phyloP scores from a whole-genome alignment of 1,140 invertebrate species.

The Camponotus vicinus region DNA sequence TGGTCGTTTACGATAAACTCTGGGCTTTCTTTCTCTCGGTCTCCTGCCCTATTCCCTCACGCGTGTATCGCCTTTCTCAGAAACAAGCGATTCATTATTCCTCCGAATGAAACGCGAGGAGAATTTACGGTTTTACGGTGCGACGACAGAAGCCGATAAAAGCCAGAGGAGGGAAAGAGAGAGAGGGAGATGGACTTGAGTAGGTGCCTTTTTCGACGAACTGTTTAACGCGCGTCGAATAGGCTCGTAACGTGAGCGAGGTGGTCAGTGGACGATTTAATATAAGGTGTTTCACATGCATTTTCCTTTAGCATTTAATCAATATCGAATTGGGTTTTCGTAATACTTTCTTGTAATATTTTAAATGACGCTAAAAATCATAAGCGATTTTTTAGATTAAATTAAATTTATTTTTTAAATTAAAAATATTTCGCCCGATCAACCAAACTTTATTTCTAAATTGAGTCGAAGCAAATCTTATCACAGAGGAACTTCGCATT shows the following conservation, averaged over 20 bases:
- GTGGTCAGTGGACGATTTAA: neutral
- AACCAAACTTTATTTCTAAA: neutral
- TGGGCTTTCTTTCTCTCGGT: neutral
- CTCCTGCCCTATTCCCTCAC: neutral
- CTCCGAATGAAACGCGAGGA: conserved; percentile 61
- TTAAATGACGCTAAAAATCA: neutral
- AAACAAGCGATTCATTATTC: conserved; percentile 72
- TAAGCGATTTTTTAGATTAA: neutral
- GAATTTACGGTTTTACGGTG: conserved; percentile 67
- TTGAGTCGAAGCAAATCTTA: neutral
- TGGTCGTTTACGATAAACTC: conserved; percentile 58
- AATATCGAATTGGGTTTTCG: neutral
- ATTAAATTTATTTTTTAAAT: no score
- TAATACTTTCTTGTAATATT: neutral
- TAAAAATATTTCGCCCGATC: neutral
- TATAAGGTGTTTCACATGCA: conserved; percentile 5
- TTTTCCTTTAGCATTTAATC: neutral
- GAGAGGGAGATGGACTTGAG: neutral
- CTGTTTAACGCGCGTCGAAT: conserved; percentile 54
- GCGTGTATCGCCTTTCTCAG: conserved; percentile 32
- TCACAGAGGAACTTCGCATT: neutral
- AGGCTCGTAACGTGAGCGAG: neutral
- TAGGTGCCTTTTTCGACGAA: conserved; percentile 69
- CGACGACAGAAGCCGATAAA: conserved; percentile 69
- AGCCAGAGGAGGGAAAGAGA: neutral